phyloP scores from a whole-genome alignment of 2,888 invertebrate genomes.

The Sphecodes monilicornis region DNA sequence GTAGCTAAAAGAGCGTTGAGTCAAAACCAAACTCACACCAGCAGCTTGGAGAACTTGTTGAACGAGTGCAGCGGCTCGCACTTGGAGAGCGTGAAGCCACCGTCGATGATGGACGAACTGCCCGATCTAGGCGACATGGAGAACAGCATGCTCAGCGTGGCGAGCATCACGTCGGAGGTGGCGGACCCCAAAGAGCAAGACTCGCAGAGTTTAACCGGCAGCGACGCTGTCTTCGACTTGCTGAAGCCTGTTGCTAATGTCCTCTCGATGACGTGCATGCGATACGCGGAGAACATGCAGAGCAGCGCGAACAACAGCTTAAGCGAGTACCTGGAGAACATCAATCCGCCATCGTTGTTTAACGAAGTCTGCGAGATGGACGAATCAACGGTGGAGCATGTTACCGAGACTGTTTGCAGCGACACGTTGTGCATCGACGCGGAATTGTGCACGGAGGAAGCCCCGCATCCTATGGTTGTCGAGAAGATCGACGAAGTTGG shows the following conservation, averaged over 20 bases:
- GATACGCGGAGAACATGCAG: constrained; percentile 79
- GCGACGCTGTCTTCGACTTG: constrained; percentile 86
- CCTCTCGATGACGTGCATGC: constrained; percentile 83
- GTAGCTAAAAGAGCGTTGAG: constrained; percentile 91
- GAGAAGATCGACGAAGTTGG: constrained; percentile 83
- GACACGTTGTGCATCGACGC: constrained; percentile 86
- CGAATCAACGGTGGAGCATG: constrained; percentile 81
- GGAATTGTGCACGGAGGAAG: constrained; percentile 85
- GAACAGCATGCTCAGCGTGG: constrained; percentile 93
- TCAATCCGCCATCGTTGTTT: constrained; percentile 90
- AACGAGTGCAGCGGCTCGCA: constrained; percentile 88
- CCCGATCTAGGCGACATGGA: constrained; percentile 88
- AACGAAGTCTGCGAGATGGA: constrained; percentile 89
- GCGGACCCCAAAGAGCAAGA: constrained; percentile 86
- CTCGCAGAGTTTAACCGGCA: constrained; percentile 81
- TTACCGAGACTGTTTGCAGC: constrained; percentile 84
- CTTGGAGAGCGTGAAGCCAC: constrained; percentile 93
- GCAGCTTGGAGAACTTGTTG: constrained; percentile 88
- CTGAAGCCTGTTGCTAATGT: constrained; percentile 86
- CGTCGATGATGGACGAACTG: constrained; percentile 91
- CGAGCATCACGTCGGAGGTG: constrained; percentile 92
- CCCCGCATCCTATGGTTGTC: constrained; percentile 46
- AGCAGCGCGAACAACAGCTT: constrained; percentile 84
- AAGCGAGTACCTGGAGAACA: constrained; percentile 88
- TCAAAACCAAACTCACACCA: constrained; percentile 84